Evolutionary conservation across 2,113 vertebrate genomes (phyloP).

Genomic region (Nothobranchius kuhntae): DNA sequence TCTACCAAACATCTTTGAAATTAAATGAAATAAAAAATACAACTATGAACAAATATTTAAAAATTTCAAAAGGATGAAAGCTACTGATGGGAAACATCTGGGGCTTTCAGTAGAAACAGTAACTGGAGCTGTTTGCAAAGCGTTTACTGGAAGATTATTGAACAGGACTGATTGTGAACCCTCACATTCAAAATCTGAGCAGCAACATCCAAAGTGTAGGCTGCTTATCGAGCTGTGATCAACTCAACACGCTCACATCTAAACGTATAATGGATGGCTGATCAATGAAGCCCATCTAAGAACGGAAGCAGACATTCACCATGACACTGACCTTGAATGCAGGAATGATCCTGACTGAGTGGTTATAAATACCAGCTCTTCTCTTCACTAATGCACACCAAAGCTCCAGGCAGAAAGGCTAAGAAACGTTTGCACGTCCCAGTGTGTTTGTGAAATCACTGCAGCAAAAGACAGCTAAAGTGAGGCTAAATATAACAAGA

Average conservation of each 20-base stretch:
- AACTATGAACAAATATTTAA: neutral
- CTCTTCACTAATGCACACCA: conserved; percentile 57
- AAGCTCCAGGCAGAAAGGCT: conserved; percentile 26
- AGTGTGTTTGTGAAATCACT: conserved; percentile 47
- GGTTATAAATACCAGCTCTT: conserved; percentile 58
- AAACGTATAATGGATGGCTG: conserved; percentile 42
- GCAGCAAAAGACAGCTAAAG: conserved; percentile 54
- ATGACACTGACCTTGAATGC: conserved; percentile 36
- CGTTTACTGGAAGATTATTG: conserved; percentile 69
- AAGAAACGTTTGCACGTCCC: neutral
- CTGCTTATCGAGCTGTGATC: conserved; percentile 37
- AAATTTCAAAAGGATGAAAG: neutral
- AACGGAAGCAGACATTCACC: conserved; percentile 51
- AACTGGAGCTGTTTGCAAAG: conserved; percentile 50
- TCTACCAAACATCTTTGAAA: too few relatives aligned
- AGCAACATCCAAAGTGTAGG: conserved; percentile 24
- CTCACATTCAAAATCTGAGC: conserved; percentile 21
- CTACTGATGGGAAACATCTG: too few relatives aligned
- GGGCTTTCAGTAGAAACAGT: conserved; percentile 14
- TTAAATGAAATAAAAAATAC: too few relatives aligned
- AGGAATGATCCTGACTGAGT: conserved; percentile 18
- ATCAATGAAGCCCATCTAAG: conserved; percentile 57
- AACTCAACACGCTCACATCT: conserved; percentile 16
- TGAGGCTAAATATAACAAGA: conserved; percentile 61
- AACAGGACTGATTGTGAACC: conserved; percentile 10